Evolutionary conservation across 1,140 invertebrate genomes (phyloP).

Genomic region (Eumeta japonica): DNA sequence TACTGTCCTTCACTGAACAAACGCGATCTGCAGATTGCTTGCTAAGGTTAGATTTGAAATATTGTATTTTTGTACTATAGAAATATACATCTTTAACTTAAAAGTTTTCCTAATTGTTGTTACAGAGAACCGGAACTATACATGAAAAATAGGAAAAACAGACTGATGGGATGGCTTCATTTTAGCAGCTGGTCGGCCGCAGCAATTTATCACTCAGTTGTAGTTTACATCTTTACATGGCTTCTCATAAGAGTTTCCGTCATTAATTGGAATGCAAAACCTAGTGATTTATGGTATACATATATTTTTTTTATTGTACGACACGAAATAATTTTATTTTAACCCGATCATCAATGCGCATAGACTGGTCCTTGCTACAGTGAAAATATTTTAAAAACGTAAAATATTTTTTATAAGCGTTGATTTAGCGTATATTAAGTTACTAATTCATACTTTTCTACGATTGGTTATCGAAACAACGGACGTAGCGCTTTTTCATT

Average conservation of each 20-base stretch:
- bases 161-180: slow-evolving; percentile 61
- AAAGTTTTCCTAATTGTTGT: slow-evolving; percentile 4
- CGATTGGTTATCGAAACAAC: no score
- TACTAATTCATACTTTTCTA: no score
- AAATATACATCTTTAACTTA: neutral
- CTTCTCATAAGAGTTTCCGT: slow-evolving; percentile 39
- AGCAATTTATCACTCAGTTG: slow-evolving; percentile 57
- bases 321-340: no score
- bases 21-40: slow-evolving; percentile 62
- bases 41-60: slow-evolving; percentile 52
- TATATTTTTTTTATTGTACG: slow-evolving; percentile 5
- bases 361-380: no score
- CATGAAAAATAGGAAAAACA: slow-evolving; percentile 64
- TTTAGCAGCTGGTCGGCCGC: slow-evolving; percentile 68
- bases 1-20: slow-evolving; percentile 73
- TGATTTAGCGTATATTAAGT: no score
- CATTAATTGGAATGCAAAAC: slow-evolving; percentile 45
- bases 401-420: no score
- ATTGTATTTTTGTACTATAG: neutral
- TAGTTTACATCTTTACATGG: slow-evolving; percentile 51
- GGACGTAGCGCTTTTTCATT: no score
- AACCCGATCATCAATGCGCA: no score
- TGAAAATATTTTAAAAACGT: no score
- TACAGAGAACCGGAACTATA: slow-evolving; percentile 68
- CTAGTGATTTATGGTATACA: slow-evolving; percentile 46